Evolutionary conservation across 2,113 vertebrate species (phyloP).

Genomic region (Brachypodius melanocephalos): DNA sequence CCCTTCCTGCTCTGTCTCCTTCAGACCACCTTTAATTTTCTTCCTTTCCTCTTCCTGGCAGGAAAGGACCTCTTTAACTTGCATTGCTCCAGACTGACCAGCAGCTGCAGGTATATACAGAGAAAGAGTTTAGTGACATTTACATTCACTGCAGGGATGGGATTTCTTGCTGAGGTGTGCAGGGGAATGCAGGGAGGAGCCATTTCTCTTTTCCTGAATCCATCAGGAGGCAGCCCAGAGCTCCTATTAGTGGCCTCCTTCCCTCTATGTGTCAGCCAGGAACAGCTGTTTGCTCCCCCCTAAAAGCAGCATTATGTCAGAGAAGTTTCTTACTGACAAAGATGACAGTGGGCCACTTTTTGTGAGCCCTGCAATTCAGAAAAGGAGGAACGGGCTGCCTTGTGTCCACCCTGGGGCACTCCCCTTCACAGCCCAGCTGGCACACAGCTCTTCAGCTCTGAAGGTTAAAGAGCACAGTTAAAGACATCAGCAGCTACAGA

Average conservation of each 20-base stretch:
- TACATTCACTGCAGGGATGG: neutral
- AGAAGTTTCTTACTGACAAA: neutral
- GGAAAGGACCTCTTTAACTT: neutral
- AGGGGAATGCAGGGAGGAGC: neutral
- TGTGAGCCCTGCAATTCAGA: neutral
- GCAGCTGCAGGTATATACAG: neutral
- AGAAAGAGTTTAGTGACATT: neutral
- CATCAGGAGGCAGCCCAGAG: neutral
- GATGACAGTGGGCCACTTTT: neutral
- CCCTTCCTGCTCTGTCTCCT: neutral
- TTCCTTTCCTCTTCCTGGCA: neutral
- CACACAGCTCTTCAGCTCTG: neutral
- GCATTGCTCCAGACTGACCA: neutral
- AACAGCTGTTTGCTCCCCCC: neutral
- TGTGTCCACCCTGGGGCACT: neutral
- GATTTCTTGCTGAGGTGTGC: neutral
- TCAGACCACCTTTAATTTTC: neutral
- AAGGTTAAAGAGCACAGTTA: neutral
- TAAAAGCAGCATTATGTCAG: neutral
- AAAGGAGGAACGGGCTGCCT: neutral
- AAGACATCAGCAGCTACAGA: neutral
- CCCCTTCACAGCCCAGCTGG: neutral
- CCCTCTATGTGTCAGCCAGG: neutral
- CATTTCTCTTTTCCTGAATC: neutral
- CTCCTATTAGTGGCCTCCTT: accelerated